Percentiles rank a stretch among this genome's conserved stretches.
Conservation (phyloP, 2,888 invertebrate species). For the Phoronis australis region DNA sequence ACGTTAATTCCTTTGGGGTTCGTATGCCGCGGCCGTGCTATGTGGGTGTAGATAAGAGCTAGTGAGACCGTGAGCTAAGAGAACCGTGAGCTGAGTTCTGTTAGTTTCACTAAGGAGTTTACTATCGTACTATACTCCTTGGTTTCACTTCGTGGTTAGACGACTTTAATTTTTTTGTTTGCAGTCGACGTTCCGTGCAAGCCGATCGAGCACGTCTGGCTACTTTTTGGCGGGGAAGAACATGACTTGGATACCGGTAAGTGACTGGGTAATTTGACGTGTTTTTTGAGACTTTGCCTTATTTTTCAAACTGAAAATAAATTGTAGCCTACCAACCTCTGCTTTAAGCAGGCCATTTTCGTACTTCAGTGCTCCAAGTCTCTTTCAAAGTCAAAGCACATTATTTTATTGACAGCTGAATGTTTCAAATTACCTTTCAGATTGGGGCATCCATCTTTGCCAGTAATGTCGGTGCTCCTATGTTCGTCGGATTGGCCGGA, state of each 20-base stretch:
- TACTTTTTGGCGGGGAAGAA: conserved; percentile 55
- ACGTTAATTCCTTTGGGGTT: too few species aligned
- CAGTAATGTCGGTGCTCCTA: conserved; percentile 40
- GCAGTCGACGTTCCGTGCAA: conserved; percentile 52
- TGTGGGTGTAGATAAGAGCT: too few species aligned
- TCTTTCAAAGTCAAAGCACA: background rate
- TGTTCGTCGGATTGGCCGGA: conserved; percentile 44
- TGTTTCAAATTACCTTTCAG: conserved; percentile 14
- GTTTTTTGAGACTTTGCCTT: background rate
- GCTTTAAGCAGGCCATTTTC: background rate
- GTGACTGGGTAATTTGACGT: conserved; percentile 20
- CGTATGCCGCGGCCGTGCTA: too few species aligned
- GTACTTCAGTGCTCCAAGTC: background rate
- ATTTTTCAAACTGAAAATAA: too few species aligned
- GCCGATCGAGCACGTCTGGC: conserved; percentile 38
- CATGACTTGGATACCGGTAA: conserved; percentile 55
- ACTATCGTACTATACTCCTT: too few species aligned
- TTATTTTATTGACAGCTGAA: background rate
- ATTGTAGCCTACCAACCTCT: too few species aligned
- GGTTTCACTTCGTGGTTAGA: too few species aligned
- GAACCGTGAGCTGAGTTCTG: too few species aligned
- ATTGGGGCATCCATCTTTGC: conserved; percentile 35
- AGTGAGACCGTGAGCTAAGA: too few species aligned
- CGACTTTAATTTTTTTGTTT: too few species aligned
- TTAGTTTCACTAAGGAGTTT: too few species aligned